A percentile compares a stretch with the other conserved stretches of the same genome.
phyloP scores from a whole-genome alignment of 2,113 vertebrate genomes.

The Sinocyclocheilus anshuiensis region DNA sequence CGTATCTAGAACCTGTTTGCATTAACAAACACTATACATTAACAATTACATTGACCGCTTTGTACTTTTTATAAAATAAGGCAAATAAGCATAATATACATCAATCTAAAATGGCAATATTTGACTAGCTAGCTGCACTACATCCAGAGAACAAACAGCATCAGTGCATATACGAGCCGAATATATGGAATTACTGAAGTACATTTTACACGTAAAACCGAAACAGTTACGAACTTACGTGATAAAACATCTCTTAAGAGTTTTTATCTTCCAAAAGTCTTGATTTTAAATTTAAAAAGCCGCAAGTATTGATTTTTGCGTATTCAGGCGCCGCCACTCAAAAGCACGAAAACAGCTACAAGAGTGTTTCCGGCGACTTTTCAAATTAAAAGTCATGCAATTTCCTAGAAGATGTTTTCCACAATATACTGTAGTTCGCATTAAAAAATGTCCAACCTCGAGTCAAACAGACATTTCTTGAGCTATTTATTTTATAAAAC shows the following conservation, averaged over 20 bases:
- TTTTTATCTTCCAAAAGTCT: not conserved
- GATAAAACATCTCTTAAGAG: slow-evolving; percentile 57
- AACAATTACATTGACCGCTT: not conserved
- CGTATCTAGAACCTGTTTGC: too few relatives aligned
- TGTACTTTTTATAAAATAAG: not conserved
- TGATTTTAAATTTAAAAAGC: not conserved
- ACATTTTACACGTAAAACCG: not conserved
- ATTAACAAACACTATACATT: not conserved
- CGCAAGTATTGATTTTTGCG: not conserved
- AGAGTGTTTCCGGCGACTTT: not conserved
- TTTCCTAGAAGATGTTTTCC: not conserved
- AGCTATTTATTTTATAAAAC: not conserved
- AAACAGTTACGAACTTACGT: slow-evolving; percentile 39
- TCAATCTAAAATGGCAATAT: not conserved
- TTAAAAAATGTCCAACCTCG: not conserved
- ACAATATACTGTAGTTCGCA: too few relatives aligned
- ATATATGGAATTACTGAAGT: not conserved
- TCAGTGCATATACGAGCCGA: not conserved
- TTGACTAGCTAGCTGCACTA: not conserved
- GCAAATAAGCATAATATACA: not conserved
- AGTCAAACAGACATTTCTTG: not conserved
- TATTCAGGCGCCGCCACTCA: not conserved
- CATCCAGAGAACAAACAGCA: not conserved
- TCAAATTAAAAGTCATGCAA: slow-evolving; percentile 37
- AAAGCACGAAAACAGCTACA: not conserved